These are phyloP conservation scores for Steinernema scapterisci DNA, from an alignment of 2,888 invertebrate species.

Conservation along the genomic window DNA sequence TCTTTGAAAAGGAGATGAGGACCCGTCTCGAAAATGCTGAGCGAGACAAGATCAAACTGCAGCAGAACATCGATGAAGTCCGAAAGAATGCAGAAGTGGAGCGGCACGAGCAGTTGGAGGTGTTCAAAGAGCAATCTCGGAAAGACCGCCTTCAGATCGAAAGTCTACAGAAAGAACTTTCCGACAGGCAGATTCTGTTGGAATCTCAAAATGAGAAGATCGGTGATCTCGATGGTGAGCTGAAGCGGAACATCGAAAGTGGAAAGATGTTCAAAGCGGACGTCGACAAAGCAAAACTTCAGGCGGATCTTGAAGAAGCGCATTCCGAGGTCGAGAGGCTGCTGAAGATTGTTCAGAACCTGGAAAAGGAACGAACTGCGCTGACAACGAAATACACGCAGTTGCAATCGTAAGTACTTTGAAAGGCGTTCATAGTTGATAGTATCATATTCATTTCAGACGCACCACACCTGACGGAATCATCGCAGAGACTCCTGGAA, in stretches of 20 bases:
- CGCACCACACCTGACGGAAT: background rate
- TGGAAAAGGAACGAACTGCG: constrained; percentile 68
- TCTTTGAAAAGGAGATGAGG: constrained; percentile 47
- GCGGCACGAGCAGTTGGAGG: constrained; percentile 54
- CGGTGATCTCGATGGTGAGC: constrained; percentile 61
- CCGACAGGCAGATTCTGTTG: constrained; percentile 63
- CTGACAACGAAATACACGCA: constrained; percentile 41
- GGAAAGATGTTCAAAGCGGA: constrained; percentile 6
- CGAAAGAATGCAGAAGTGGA: constrained; percentile 56
- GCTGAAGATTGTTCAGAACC: constrained; percentile 68
- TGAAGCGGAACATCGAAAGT: constrained; percentile 44
- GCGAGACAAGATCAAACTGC: constrained; percentile 73
- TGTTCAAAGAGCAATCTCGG: constrained; percentile 2
- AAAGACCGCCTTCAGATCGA: constrained; percentile 46
- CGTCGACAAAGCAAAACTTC: constrained; percentile 21
- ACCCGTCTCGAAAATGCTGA: constrained; percentile 89
- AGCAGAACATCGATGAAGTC: constrained; percentile 60
- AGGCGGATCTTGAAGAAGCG: constrained; percentile 58
- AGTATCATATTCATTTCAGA: background rate
- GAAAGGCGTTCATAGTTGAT: background rate
- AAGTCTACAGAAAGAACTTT: constrained; percentile 65
- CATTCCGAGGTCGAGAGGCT: constrained; percentile 69
- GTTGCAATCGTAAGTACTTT: background rate
- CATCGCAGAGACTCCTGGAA: constrained; percentile 21
- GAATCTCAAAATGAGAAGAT: constrained; percentile 68